Evolutionary conservation across 2,113 vertebrate species (phyloP), one percentile per base, ranked within the genome.

Genomic region (Carassius auratus): DNA sequence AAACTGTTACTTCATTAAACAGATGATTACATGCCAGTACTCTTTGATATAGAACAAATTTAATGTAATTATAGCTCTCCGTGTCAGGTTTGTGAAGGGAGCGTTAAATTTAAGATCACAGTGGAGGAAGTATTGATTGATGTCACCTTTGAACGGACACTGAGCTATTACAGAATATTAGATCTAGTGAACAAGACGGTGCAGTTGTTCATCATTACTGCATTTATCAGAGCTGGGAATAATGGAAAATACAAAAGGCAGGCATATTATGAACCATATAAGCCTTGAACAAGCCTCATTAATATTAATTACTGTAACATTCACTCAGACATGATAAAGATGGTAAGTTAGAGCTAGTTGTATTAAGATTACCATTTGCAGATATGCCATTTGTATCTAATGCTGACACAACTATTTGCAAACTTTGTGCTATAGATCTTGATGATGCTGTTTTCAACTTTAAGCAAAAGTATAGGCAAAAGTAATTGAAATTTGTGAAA

Each of bases 121-220:
- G 59, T 8, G 12, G 14, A 69, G 80, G 48, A 81, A 69, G 36
- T 81, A 33, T 52, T 81, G 45, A 81, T 81, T 66, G 52, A 81
- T 81, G 45, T 81, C 10, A 3, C 80, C 55, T 64, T 80, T 79
- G 57, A 66, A 66, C 68, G 59, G 78, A 19, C 78, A 66, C 78
- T 36, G 76, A 59, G 30, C 50, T 59, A 36, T 42, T 61, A 48
- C 14, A 52, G 62, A 36, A 52, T 52, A 52, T 68, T 69, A 69
- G 45, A 50, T 68, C 4, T 50, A 19, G 26, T 30, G 50, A 76
- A 76, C 23, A 19, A 76, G 45, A 52, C 30, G 36, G 19, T 23
- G n/a, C 4, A 12, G 21, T 9, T 13, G 33, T 62, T 79, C 33
- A 23, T 42, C 33, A 62, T 23, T 36, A 78, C 52, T n/a, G 76